These are phyloP conservation scores for Acromyrmex echinatior DNA, from an alignment of 1,140 invertebrate genomes.

Conservation along the genomic window DNA sequence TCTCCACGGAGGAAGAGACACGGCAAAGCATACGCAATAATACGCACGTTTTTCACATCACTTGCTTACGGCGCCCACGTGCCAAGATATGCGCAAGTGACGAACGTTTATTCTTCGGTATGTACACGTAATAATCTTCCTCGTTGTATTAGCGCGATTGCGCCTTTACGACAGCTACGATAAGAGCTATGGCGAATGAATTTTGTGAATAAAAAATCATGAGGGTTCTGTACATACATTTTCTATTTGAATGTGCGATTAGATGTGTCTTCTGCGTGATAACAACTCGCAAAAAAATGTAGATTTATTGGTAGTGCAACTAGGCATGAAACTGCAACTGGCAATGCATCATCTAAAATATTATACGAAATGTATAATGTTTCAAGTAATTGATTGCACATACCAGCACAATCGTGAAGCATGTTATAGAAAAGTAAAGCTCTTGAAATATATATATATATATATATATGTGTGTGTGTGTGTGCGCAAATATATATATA, in stretches of 20 bases:
- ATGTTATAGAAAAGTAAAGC: neutral
- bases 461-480: no score
- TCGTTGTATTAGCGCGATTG: slow-evolving; percentile 42
- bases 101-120: slow-evolving; percentile 20
- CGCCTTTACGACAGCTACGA: slow-evolving; percentile 25
- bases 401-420: neutral
- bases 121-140: slow-evolving; percentile 32
- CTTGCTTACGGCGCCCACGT: slow-evolving; percentile 48
- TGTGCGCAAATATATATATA: no score
- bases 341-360: neutral
- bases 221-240: neutral
- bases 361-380: neutral
- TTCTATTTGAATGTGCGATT: slow-evolving; percentile 17
- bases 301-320: neutral
- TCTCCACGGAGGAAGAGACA: neutral
- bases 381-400: neutral
- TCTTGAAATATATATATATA: neutral
- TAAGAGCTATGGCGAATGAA: slow-evolving; percentile 24
- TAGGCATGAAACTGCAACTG: neutral
- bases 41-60: slow-evolving; percentile 25
- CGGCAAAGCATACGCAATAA: slow-evolving; percentile 11
- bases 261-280: neutral
- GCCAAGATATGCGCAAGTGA: slow-evolving; percentile 39
- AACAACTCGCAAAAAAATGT: neutral
- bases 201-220: neutral